Base-by-base conservation (phyloP, 2,888 invertebrate species). In the Eurytoma adleriae region DNA sequence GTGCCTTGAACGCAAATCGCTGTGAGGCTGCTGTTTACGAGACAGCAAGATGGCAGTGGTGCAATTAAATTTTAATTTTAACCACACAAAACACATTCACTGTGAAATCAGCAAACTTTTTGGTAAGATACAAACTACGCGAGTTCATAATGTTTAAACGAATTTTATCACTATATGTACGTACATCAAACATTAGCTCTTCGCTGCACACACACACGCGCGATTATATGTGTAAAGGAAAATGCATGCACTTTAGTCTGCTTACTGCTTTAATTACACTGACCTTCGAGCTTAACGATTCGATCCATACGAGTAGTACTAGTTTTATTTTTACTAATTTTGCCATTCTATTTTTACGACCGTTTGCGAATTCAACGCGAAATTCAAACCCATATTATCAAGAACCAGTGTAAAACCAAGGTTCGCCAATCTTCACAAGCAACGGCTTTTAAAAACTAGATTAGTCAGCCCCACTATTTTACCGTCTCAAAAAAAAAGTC, bases 1-100 rank as follows among this genome's bases (percentile, higher is more conserved):
- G 48, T 66, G 18, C 50, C 73, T 56, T 67, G 79, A 83, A 83
- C 82, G 83, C 82, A 85, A 84, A 86, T 86, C 85, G 85, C 86
- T 86, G 54, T 77, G 68, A 61, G 75, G 72, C 78, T 79, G 81
- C 81, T 72, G 75, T 64, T 64, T 85, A 89, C 88, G 91, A 91
- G 91, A 90, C 91, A 91, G 92, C 92, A 92, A 92, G 92, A 92
- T 92, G 92, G 92, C 92, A 91, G 92, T 91, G 92, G 92, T 91
- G 87, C 85, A 77, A 40, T 72, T 57, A 69, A 66, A 72, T 76
- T 73, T 62, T 75, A 80, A 50, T 81, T 70, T 82, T 24, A 40
- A 75, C 69, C 24, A 80, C 80, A 81, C 71, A 78, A 71, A 79
- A 78, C 61, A 81, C 80, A 73, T 48, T 72, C 72, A 77, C 64